phyloP scores from a whole-genome alignment of 2,888 invertebrate genomes.

The Erebia aethiops region DNA sequence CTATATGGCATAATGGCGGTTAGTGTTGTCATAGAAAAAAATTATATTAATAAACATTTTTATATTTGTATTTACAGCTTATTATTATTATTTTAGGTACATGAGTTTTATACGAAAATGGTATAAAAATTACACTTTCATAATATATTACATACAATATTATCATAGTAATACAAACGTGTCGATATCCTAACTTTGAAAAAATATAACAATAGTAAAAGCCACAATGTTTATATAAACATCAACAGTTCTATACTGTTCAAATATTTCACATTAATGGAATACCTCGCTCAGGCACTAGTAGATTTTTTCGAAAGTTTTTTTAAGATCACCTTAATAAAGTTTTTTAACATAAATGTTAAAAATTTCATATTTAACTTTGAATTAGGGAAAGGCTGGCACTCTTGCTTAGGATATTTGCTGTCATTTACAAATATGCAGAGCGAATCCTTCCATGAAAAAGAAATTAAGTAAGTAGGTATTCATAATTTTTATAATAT shows the following conservation, averaged over 20 bases:
- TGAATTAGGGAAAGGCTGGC: slow-evolving; percentile 59
- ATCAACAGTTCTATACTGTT: slow-evolving; percentile 65
- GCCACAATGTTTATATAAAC: slow-evolving; percentile 70
- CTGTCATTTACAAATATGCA: slow-evolving; percentile 69
- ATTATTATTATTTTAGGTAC: slow-evolving; percentile 75
- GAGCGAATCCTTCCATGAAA: slow-evolving; percentile 66
- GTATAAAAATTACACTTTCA: slow-evolving; percentile 83
- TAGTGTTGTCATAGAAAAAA: slow-evolving; percentile 76
- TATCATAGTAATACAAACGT: slow-evolving; percentile 78
- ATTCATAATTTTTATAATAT: slow-evolving; percentile 39
- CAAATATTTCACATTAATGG: slow-evolving; percentile 62
- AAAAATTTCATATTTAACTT: slow-evolving; percentile 52
- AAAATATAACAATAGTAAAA: slow-evolving; percentile 82
- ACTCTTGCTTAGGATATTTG: slow-evolving; percentile 77
- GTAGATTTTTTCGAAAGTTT: slow-evolving; percentile 49
- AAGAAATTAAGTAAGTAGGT: slow-evolving; percentile 33
- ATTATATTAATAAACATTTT: slow-evolving; percentile 72
- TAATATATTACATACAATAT: slow-evolving; percentile 70
- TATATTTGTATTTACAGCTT: slow-evolving; percentile 71
- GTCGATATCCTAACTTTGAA: slow-evolving; percentile 74
- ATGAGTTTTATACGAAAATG: slow-evolving; percentile 81
- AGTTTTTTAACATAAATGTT: slow-evolving; percentile 51
- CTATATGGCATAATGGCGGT: slow-evolving; percentile 71
- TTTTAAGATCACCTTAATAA: slow-evolving; percentile 44
- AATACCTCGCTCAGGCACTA: slow-evolving; percentile 71